phyloP scores from a whole-genome alignment of 2,888 invertebrate genomes.

The Nemurella pictetii region DNA sequence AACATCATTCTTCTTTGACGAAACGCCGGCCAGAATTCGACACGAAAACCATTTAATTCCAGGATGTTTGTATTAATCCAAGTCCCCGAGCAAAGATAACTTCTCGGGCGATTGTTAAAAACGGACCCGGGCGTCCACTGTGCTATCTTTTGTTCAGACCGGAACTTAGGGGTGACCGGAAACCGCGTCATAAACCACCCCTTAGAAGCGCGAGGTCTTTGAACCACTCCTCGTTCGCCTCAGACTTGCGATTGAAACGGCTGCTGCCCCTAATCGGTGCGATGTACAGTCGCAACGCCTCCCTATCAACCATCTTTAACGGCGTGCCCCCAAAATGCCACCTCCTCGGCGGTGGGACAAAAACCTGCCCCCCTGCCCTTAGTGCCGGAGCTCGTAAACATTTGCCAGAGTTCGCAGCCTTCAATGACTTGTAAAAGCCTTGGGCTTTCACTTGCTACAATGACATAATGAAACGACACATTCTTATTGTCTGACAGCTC shows the following conservation, averaged over 20 bases:
- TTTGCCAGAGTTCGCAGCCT: not conserved
- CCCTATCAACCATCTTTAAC: slow-evolving; percentile 4
- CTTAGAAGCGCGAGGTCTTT: not conserved
- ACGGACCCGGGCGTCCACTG: not conserved
- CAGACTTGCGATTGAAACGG: not conserved
- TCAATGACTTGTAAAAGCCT: not conserved
- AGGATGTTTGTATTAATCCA: not conserved
- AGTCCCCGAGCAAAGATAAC: not conserved
- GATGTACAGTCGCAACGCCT: not conserved
- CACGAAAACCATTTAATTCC: not conserved
- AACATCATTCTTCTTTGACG: not conserved
- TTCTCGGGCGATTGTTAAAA: not conserved
- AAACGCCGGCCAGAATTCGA: not conserved
- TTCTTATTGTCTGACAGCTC: not conserved
- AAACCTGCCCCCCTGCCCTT: not conserved
- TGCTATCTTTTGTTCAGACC: slow-evolving; percentile 1
- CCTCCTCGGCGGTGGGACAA: not conserved
- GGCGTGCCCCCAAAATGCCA: not conserved
- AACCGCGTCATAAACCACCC: not conserved
- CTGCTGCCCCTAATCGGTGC: slow-evolving; percentile 6
- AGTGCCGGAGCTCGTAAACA: not conserved
- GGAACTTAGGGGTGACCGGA: slow-evolving; percentile 23
- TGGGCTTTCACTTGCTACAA: not conserved
- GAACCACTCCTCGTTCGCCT: slow-evolving; percentile 3
- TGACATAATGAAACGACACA: not conserved